Evolutionary conservation across 2,888 invertebrate genomes (phyloP).

Genomic region (Drosophila nr. perissopoda): DNA sequence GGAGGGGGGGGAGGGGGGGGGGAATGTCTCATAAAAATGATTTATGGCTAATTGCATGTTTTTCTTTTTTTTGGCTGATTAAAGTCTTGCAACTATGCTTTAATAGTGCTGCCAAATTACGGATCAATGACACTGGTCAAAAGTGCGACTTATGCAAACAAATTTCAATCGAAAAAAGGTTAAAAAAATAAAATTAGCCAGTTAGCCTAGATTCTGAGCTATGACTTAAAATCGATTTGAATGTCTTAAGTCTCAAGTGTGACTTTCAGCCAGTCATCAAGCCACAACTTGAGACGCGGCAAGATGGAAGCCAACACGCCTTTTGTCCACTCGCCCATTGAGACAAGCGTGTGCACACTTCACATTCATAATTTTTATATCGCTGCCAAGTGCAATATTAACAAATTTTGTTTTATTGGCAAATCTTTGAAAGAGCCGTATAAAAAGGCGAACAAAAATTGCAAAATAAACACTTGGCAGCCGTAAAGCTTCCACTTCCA

Average conservation of each 20-base stretch:
- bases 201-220: background rate
- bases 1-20: conserved; percentile 45
- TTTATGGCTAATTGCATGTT: conserved; percentile 71
- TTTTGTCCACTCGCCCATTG: conserved; percentile 25
- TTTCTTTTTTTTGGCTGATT: conserved; percentile 4
- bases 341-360: conserved; percentile 38
- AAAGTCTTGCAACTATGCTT: conserved; percentile 15
- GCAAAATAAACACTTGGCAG: conserved; percentile 52
- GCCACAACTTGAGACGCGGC: conserved; percentile 5
- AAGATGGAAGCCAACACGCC: conserved; percentile 35
- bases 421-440: conserved; percentile 28
- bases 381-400: conserved; percentile 54
- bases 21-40: conserved; percentile 82
- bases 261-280: conserved; percentile 7
- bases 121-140: conserved; percentile 11
- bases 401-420: conserved; percentile 28
- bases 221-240: background rate
- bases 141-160: background rate
- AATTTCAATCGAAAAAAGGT: background rate
- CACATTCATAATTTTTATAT: conserved; percentile 20
- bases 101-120: conserved; percentile 4
- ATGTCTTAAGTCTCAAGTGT: conserved; percentile 1
- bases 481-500: conserved; percentile 45
- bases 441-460: conserved; percentile 10
- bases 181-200: background rate